Conservation (phyloP, 2,113 vertebrate species). For the Alaudala cheleensis region DNA sequence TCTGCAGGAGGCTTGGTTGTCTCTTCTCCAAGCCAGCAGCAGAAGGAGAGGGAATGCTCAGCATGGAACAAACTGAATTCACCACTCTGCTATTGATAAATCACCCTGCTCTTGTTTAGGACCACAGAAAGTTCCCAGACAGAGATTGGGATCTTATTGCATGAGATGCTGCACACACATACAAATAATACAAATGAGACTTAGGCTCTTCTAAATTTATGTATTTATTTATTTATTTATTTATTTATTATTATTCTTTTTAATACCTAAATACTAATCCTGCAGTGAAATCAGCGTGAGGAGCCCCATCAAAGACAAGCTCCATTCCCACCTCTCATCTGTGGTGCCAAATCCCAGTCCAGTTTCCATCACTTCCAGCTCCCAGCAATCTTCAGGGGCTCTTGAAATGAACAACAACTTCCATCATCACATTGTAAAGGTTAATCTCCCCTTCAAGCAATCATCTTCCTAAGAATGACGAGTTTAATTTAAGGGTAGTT, state of each 20-base stretch:
- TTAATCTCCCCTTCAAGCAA: conserved; percentile 51
- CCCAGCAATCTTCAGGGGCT: not conserved
- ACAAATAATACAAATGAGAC: not conserved
- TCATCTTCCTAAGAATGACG: not conserved
- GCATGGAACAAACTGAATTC: not conserved
- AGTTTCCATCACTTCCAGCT: not conserved
- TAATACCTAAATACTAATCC: not conserved
- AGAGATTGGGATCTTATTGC: not conserved
- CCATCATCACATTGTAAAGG: not conserved
- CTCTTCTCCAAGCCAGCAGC: not conserved
- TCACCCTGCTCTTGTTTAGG: not conserved
- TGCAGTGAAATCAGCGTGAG: not conserved
- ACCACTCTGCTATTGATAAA: not conserved
- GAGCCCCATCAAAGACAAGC: not conserved
- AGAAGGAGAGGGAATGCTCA: not conserved
- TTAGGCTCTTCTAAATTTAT: not conserved
- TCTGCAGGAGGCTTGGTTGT: not conserved
- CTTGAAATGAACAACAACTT: not conserved
- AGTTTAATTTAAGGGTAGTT: conserved; percentile 44
- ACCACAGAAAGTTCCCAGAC: not conserved
- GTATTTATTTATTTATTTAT: too few relatives aligned
- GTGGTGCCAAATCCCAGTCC: not conserved
- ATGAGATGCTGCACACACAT: not conserved
- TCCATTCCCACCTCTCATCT: not conserved
- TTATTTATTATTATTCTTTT: not conserved